Evolutionary conservation across 2,113 vertebrate genomes (phyloP).

Genomic region (Neotragus moschatus): DNA sequence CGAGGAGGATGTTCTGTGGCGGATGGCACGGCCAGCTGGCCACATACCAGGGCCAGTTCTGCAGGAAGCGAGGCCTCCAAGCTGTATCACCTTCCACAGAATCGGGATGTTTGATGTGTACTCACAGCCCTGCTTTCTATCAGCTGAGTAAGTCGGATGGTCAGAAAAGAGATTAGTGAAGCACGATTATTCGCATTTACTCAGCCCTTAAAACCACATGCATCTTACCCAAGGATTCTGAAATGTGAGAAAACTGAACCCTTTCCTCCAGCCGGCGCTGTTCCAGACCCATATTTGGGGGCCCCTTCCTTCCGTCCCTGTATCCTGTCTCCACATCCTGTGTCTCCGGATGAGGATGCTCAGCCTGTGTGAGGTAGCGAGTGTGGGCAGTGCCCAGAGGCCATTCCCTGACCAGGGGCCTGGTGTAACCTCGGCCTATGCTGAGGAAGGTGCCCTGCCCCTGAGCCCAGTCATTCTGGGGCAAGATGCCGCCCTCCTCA

Average conservation of each 20-base stretch:
- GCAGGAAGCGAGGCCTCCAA: neutral
- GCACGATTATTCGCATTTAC: neutral
- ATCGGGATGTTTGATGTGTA: rapidly evolving
- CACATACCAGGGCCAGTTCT: neutral
- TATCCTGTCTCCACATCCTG: neutral
- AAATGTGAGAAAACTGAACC: neutral
- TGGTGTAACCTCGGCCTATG: rapidly evolving
- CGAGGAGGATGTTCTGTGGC: neutral
- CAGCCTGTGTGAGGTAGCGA: neutral
- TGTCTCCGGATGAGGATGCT: neutral
- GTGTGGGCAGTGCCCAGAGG: neutral
- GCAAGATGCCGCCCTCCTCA: rapidly evolving
- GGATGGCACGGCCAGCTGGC: neutral
- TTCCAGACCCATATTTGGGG: neutral
- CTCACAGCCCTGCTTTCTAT: neutral
- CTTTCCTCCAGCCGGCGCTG: neutral
- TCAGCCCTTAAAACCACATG: neutral
- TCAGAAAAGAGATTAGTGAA: neutral
- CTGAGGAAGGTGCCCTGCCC: neutral
- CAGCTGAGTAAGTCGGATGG: rapidly evolving
- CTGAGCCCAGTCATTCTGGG: neutral
- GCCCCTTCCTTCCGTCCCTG: neutral
- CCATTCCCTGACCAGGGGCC: neutral
- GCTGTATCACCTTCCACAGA: neutral
- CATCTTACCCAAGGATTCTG: neutral